Evolutionary conservation across 53 echinoderm and acorn worm species (phyloP).

Genomic region (Patiria pectinifera): DNA sequence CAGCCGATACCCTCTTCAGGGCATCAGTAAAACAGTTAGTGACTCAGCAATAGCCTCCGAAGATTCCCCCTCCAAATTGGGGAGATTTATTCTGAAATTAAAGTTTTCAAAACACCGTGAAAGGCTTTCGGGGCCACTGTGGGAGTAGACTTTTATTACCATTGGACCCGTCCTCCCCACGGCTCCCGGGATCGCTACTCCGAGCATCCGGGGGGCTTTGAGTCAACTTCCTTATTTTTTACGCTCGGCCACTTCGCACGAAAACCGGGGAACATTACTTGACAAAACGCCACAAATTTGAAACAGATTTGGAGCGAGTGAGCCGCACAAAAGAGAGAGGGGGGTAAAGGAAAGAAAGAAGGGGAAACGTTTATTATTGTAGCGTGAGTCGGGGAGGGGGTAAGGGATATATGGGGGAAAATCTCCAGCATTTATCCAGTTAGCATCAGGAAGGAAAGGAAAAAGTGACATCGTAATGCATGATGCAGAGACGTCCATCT

Average conservation of each 20-base stretch:
- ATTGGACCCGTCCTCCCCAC: neutral
- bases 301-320: slow-evolving; percentile 50
- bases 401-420: neutral
- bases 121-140: neutral
- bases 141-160: slow-evolving; percentile 4
- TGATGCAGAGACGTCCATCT: slow-evolving; percentile 39
- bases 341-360: neutral
- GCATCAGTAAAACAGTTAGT: neutral
- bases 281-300: slow-evolving; percentile 48
- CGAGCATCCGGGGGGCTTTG: slow-evolving; percentile 18
- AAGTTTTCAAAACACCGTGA: slow-evolving; percentile 4
- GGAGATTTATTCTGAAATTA: slow-evolving; percentile 28
- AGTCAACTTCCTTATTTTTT: slow-evolving; percentile 36
- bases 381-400: neutral
- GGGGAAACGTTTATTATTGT: slow-evolving; percentile 47
- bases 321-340: neutral
- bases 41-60: slow-evolving; percentile 23
- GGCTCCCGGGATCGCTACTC: neutral
- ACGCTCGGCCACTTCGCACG: slow-evolving; percentile 3
- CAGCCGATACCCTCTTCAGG: neutral
- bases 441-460: slow-evolving; percentile 45
- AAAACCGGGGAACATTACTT: slow-evolving; percentile 53
- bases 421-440: slow-evolving; percentile 8
- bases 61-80: slow-evolving; percentile 8
- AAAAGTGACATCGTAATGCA: neutral